These are phyloP conservation scores for Dryomyza anilis DNA, from an alignment of 2,888 invertebrate species.

Conservation along the genomic window DNA sequence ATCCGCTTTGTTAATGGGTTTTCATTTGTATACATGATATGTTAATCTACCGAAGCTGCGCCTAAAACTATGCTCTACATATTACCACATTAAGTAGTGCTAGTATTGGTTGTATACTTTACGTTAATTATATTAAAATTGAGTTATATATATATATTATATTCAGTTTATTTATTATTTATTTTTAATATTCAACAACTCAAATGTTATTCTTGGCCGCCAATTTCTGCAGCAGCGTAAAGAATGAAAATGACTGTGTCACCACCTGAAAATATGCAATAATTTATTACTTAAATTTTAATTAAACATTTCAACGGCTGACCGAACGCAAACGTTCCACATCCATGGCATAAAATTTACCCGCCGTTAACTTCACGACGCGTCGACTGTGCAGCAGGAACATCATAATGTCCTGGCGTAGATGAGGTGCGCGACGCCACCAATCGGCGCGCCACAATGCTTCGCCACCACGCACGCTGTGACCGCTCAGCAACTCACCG, in stretches of 20 bases:
- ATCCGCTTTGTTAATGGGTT: no score
- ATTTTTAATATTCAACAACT: no score
- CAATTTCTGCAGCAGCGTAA: slow-evolving; percentile 54
- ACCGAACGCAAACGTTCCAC: slow-evolving; percentile 51
- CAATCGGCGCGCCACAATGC: slow-evolving; percentile 52
- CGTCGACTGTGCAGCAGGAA: slow-evolving; percentile 49
- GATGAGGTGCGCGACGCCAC: slow-evolving; percentile 44
- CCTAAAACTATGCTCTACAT: no score
- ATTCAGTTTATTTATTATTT: no score
- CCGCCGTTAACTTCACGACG: slow-evolving; percentile 51
- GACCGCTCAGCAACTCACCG: slow-evolving; percentile 49
- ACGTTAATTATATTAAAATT: no score
- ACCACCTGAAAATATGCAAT: slow-evolving; percentile 45
- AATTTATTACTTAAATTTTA: neutral
- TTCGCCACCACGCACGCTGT: slow-evolving; percentile 52
- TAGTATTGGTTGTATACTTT: no score
- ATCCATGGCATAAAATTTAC: slow-evolving; percentile 56
- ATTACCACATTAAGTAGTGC: no score
- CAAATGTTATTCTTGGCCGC: slow-evolving; percentile 47
- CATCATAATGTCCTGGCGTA: slow-evolving; percentile 50
- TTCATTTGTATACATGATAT: no score
- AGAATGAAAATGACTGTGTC: slow-evolving; percentile 54
- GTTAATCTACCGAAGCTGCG: no score
- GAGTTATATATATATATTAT: no score
- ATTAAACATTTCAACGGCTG: slow-evolving; percentile 1